Evolutionary conservation across 2,113 vertebrate species (phyloP).

Genomic region (Strigops habroptila): DNA sequence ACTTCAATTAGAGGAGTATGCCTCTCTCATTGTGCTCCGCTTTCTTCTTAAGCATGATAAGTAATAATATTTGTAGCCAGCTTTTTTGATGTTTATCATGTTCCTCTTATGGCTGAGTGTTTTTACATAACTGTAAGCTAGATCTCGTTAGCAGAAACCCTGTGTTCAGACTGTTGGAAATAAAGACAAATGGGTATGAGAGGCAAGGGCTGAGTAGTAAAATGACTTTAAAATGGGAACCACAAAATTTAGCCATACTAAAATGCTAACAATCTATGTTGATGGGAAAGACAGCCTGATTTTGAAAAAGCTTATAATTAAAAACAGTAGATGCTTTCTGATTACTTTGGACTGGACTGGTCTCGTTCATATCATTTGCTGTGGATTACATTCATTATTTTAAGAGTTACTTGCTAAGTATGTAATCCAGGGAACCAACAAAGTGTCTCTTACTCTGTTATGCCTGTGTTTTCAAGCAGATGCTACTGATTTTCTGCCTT

Average conservation of each 20-base stretch:
- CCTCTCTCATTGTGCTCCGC: rapidly evolving
- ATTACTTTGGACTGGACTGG: neutral
- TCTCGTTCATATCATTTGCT: neutral
- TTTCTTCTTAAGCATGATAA: neutral
- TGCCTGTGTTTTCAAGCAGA: neutral
- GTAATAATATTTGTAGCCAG: neutral
- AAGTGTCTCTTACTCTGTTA: neutral
- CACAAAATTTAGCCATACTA: neutral
- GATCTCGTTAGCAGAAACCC: neutral
- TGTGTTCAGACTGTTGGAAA: neutral
- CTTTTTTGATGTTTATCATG: neutral
- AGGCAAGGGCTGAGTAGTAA: neutral
- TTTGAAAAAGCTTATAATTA: neutral
- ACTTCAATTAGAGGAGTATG: neutral
- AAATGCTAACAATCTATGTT: neutral
- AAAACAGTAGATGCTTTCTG: neutral
- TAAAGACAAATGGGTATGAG: neutral
- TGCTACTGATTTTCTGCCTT: neutral
- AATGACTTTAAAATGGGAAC: neutral
- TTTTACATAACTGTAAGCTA: neutral
- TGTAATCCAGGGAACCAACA: neutral
- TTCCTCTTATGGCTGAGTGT: rapidly evolving
- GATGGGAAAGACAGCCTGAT: neutral
- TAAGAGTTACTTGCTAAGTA: neutral
- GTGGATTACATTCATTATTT: neutral